Evolutionary conservation across 2,797 vertebrate species (phyloP), one percentile per base, ranked within the genome.

Genomic region (Gobio occitaniae): DNA sequence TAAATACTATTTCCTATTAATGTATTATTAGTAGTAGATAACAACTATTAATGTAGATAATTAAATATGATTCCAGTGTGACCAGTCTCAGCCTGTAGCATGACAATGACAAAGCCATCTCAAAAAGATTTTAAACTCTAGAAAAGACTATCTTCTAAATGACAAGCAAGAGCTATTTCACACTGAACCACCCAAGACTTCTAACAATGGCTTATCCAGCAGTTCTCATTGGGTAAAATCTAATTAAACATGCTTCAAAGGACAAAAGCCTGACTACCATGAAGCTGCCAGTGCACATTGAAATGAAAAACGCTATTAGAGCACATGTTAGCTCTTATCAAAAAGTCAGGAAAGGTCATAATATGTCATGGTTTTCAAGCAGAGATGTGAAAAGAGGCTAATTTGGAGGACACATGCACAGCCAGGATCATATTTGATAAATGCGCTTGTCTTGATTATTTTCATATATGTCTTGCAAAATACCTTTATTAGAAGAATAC

Each of bases 191-290:
- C 63, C 19, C 32, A 50, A 70, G 48, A 82, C 50, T 19, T 61
- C 48, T 41, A 72, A 88, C 80, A 84, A 86, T 76, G 70, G 86
- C 86, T 89, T 87, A 87, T 86, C 88, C 86, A 52, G 81, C 84
- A 84, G 19, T 87, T 89, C 81, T 75, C 44, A 78, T 44, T 82
- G 52, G 61, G 61, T 65, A 86, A 79, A 76, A 89, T 72, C 84
- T 84, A 84, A 89, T 89, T 89, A 86, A 87, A 86, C 59, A 78
- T 44, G 68, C 72, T 84, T 82, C 44, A 21, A 80, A 87, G 82
- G 80, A 87, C 82, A 88, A 84, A 90, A 71, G 48, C 83, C 41
- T 63, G 74, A 72, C 72, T 82, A 63, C 74, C 80, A 84, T 71
- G 21, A 83, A 86, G 78, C 81, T 1, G 36, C 10, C n/a, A 54